Percentiles rank a stretch among this genome's conserved stretches.
phyloP scores from a whole-genome alignment of 1,140 invertebrate species.

The Caerostris extrusa region DNA sequence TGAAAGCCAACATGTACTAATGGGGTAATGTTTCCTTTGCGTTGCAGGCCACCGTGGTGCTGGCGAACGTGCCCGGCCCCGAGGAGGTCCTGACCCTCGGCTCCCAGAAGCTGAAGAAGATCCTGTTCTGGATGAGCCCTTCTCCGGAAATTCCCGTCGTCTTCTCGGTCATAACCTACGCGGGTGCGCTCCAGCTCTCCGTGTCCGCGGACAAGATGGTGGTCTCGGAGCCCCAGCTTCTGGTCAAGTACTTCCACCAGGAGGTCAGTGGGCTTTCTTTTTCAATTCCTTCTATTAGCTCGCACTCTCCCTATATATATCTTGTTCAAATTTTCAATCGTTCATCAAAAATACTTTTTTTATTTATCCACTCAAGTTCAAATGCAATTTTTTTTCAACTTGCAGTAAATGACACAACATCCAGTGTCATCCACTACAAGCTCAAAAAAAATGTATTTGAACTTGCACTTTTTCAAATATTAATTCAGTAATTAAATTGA shows the following conservation, averaged over 20 bases:
- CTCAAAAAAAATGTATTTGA: too few relatives aligned
- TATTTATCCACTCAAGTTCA: too few relatives aligned
- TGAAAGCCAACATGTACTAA: too few relatives aligned
- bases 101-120: conserved; percentile 82
- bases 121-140: conserved; percentile 83
- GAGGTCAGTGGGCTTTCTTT: conserved; percentile 79
- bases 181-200: conserved; percentile 83
- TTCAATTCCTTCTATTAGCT: not conserved
- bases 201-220: conserved; percentile 83
- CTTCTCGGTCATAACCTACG: conserved; percentile 84
- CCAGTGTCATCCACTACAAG: too few relatives aligned
- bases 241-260: conserved; percentile 80
- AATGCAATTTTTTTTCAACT: too few relatives aligned
- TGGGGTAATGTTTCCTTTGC: not conserved
- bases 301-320: too few relatives aligned
- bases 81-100: conserved; percentile 81
- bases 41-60: conserved; percentile 80
- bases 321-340: too few relatives aligned
- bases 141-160: conserved; percentile 82
- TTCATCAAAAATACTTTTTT: too few relatives aligned
- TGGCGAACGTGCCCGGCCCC: conserved; percentile 84
- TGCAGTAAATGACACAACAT: too few relatives aligned
- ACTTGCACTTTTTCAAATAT: too few relatives aligned
- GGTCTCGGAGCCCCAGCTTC: conserved; percentile 80
- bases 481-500: too few relatives aligned